Evolutionary conservation across 2,888 invertebrate genomes (phyloP), one percentile per base, ranked within the genome.

Genomic region (Drosophila limbata): DNA sequence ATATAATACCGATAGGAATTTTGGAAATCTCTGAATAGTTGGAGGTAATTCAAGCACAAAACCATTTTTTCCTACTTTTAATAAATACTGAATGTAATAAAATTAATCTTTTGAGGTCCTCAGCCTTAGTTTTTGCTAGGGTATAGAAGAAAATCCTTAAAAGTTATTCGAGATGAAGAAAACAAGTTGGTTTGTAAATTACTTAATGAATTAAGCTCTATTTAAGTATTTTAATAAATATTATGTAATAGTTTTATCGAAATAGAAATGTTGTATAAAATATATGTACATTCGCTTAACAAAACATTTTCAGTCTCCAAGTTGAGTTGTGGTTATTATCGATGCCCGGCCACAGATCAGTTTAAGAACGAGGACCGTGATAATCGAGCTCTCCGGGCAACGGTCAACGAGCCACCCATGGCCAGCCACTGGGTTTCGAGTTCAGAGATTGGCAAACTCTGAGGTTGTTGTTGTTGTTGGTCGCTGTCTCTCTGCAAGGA

Each of bases 401-500:
- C 45, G 52, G 6, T 6, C 25, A 8, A 28, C 6, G 25, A 52
- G 39, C 40, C 77, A 81, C 86, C 89, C 89, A 85, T 87, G 90
- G 89, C 88, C 90, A 87, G 89, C 88, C 88, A 81, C 84, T 86
- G 90, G 84, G 87, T 81, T 76, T 31, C 39, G 31, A 59, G 55
- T 31, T 33, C 56, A 33, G 35, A 50, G 69, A 28, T 39, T 9
- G 45, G 15, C 15, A n/a, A 10, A 13, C 55, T 21, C 55, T 33
- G 31, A n/a, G 11, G 21, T 44, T 51, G 19, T 53, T 9, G 31
- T 42, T 62, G 31, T 28, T 8, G 28, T 42, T 62, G n/a, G 39
- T 19, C 40, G 35, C 33, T 42, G 10, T 45, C 44, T 39, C 44
- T 48, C 48, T 35, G 62, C 39, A 51, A 33, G 52, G 42, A 42